A percentile compares a stretch with the other conserved stretches of the same genome.
Conservation (phyloP, 2,797 vertebrate genomes). For the Enteromius anoplus region DNA sequence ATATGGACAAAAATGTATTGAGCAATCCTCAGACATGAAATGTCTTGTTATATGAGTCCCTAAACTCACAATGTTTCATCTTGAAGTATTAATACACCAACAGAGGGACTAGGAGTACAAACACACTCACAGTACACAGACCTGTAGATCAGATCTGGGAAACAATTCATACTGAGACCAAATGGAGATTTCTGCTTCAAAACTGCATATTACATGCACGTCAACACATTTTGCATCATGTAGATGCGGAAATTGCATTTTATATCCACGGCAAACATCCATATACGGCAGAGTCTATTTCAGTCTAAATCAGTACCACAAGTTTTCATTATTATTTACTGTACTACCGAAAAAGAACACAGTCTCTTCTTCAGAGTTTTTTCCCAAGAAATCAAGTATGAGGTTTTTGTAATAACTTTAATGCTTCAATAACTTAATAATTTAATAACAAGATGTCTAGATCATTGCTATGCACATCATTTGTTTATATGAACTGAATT, state of each 20-base stretch:
- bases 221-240: no score
- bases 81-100: not conserved
- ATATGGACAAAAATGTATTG: slow-evolving; percentile 14
- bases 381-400: not conserved
- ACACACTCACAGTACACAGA: not conserved
- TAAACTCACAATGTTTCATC: not conserved
- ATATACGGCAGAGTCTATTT: no score
- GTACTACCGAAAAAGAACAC: not conserved
- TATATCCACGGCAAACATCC: no score
- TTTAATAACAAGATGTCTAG: no score
- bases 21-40: slow-evolving; percentile 4
- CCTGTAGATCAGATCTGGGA: not conserved
- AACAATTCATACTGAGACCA: not conserved
- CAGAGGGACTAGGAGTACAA: not conserved
- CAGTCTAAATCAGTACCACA: no score
- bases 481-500: not conserved
- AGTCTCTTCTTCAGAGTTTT: not conserved
- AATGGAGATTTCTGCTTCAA: not conserved
- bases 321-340: no score
- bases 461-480: not conserved
- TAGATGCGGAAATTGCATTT: no score
- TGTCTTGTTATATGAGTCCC: slow-evolving; percentile 19
- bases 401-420: not conserved
- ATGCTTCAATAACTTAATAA: no score
- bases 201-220: no score